These are phyloP conservation scores for Fregata magnificens DNA, from an alignment of 2,113 vertebrate genomes.

Conservation along the genomic window DNA sequence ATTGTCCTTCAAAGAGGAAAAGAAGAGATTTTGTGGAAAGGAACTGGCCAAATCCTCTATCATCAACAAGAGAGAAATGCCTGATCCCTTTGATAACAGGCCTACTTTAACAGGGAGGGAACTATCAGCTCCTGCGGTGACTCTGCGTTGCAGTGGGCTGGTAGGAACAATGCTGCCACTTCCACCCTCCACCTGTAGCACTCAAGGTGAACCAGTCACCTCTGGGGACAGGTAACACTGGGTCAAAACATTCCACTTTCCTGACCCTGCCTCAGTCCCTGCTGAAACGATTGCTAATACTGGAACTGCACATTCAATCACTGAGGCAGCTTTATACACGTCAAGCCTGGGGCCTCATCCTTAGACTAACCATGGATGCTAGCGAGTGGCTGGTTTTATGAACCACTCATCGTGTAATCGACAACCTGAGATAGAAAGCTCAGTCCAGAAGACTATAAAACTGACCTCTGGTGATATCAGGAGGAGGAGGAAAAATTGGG, in stretches of 20 bases:
- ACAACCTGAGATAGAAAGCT: neutral
- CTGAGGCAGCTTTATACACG: neutral
- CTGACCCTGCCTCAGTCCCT: neutral
- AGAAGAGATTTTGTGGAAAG: neutral
- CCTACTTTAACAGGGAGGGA: neutral
- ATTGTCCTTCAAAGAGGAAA: neutral
- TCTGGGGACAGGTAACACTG: neutral
- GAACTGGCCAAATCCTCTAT: neutral
- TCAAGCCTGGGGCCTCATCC: neutral
- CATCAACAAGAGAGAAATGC: neutral
- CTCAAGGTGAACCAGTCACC: neutral
- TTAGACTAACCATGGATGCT: neutral
- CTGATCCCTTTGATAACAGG: neutral
- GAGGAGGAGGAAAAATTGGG: neutral
- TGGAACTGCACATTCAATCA: neutral
- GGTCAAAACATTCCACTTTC: neutral
- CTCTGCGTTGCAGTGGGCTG: neutral
- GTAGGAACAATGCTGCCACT: neutral
- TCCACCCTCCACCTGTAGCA: neutral
- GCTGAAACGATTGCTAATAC: neutral
- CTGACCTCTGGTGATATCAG: neutral
- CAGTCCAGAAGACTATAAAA: neutral
- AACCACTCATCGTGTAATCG: neutral
- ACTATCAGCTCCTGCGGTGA: neutral
- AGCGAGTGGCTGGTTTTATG: neutral